These are phyloP conservation scores for Rhagophthalmus giganteus DNA, from an alignment of 2,888 invertebrate species.

Conservation along the genomic window DNA sequence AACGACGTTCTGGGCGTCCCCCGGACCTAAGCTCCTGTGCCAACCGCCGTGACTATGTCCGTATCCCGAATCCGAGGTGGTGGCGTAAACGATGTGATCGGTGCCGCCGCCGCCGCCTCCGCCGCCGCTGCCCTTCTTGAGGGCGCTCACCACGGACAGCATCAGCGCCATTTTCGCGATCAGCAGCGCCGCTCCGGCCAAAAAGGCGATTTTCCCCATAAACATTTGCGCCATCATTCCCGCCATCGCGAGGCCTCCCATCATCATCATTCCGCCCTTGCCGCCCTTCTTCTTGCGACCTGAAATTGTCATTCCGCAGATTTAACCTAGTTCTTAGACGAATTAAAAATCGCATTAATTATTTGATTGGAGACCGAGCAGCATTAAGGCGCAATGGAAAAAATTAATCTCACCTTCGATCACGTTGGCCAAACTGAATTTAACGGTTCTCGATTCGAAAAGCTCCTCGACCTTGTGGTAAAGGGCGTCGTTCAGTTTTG, in stretches of 20 bases:
- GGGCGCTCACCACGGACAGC: conserved; percentile 63
- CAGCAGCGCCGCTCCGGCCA: conserved; percentile 68
- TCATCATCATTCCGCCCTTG: conserved; percentile 59
- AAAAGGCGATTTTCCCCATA: conserved; percentile 68
- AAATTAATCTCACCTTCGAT: conserved; percentile 44
- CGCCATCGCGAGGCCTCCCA: conserved; percentile 64
- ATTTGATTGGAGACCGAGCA: too few species aligned
- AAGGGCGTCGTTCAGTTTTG: conserved; percentile 54
- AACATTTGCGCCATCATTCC: conserved; percentile 69
- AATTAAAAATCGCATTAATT: not conserved
- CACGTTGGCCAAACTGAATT: conserved; percentile 49
- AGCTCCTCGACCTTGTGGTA: conserved; percentile 53
- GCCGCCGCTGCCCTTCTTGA: conserved; percentile 64
- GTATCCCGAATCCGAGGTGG: conserved; percentile 45
- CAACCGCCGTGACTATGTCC: conserved; percentile 46
- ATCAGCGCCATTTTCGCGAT: conserved; percentile 68
- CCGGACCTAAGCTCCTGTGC: conserved; percentile 36
- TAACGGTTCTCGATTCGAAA: conserved; percentile 54
- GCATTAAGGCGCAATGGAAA: too few species aligned
- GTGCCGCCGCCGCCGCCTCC: conserved; percentile 58
- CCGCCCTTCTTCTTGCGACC: conserved; percentile 38
- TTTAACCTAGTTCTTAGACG: not conserved
- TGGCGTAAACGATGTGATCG: conserved; percentile 60
- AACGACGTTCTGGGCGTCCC: conserved; percentile 6
- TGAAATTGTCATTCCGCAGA: conserved; percentile 4